Evolutionary conservation across 1,140 invertebrate genomes (phyloP).

Genomic region (Drosophila repleta): DNA sequence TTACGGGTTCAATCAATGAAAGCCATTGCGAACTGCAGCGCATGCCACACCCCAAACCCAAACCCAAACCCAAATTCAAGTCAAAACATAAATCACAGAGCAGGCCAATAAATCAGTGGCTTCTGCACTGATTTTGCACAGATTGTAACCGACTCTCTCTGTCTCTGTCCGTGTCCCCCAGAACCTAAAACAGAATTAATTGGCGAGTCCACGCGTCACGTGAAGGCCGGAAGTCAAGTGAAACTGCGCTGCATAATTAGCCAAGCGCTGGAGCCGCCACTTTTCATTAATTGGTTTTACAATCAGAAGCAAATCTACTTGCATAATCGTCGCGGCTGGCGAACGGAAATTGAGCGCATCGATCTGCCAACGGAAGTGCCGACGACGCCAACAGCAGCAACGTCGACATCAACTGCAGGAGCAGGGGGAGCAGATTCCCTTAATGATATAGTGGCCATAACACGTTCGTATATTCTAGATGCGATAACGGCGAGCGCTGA

Average conservation of each 20-base stretch:
- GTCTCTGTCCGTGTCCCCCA: constrained; percentile 54
- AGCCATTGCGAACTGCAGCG: constrained; percentile 20
- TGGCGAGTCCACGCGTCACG: constrained; percentile 86
- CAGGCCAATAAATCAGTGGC: constrained; percentile 71
- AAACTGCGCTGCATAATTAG: constrained; percentile 87
- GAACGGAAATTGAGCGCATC: constrained; percentile 83
- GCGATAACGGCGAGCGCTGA: constrained; percentile 70
- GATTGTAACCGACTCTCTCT: constrained; percentile 32
- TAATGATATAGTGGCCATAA: constrained; percentile 63
- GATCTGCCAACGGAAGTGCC: constrained; percentile 73
- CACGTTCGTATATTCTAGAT: constrained; percentile 75
- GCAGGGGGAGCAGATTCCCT: constrained; percentile 33
- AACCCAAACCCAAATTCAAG: constrained; percentile 12
- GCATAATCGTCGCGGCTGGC: constrained; percentile 82
- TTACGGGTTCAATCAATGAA: constrained; percentile 33
- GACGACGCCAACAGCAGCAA: constrained; percentile 57
- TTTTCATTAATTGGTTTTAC: constrained; percentile 88
- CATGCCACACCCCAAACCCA: not conserved
- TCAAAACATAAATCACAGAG: constrained; percentile 61
- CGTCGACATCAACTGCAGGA: constrained; percentile 22
- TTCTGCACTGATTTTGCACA: constrained; percentile 42
- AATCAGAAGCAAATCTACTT: constrained; percentile 84
- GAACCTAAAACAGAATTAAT: constrained; percentile 87
- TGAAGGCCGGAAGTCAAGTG: constrained; percentile 87
- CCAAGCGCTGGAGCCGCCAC: constrained; percentile 86